Base-by-base conservation (phyloP, 2,797 vertebrate genomes). In the Pipistrellus kuhlii region DNA sequence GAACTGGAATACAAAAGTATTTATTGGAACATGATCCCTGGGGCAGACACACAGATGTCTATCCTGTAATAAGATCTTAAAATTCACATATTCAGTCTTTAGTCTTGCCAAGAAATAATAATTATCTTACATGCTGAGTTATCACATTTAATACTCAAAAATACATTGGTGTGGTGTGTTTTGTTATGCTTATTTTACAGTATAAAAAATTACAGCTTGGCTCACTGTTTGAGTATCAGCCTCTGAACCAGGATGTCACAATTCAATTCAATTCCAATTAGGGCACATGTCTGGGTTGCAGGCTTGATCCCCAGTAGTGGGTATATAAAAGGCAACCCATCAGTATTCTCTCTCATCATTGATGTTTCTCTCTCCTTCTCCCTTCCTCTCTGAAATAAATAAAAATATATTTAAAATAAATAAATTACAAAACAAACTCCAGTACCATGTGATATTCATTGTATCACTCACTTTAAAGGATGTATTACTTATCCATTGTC, bases 111-210 rank as follows among this genome's bases (percentile, higher is more conserved):
- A 75, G 55, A 76, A 88, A 76, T 84, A 73, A 72, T 82, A 72
- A 14, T 53, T 51, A 35, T 81, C 44, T 66, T 91, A 51, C 13
- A 51, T 84, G 55, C 57, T 44, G 41, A 72, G n/a, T 92, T 72
- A 94, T 38, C 41, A 18, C 23, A 30, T 76, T 90, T 93, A 84
- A 84, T 91, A 41, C 71, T 85, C 55, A 93, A 85, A 92, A 92
- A 78, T 75, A 71, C 10, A 62, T 57, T 68, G 5, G 14, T 41
- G 1, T 51, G 18, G 30, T 55, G 81, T 44, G 41, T 84, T 62
- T 90, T 88, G 6, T 57, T 86, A 69, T 72, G 23, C 59, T 76
- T 83, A 44, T 83, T 91, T 88, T 38, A 80, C 59, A 55, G 21
- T 75, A 89, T 86, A 59, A 44, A 59, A 90, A 89, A 46, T 59